Base-by-base conservation (phyloP, 35 echinoderm and acorn worm species). In the Ophioderma brevispina region DNA sequence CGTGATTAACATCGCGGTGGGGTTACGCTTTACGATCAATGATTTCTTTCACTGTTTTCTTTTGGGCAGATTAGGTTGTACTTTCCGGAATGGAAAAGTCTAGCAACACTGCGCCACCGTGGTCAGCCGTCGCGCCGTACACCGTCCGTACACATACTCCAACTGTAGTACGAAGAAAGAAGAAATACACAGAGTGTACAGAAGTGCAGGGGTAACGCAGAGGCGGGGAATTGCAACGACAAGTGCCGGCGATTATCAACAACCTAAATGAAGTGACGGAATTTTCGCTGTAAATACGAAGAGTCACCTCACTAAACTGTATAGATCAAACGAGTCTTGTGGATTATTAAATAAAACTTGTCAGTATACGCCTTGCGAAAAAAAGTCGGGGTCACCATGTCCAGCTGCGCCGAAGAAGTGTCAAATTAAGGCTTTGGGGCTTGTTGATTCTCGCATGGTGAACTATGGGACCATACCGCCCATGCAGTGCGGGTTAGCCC, bases 401-500 rank as follows among this genome's bases (percentile, higher is more conserved):
- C 4, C 41, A 46, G 17, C 41, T 4, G 17, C 17, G 41, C 41
- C 41, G 41, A 46, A 17, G 4, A 46, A 17, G 41, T 17, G 41
- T n/a, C n/a, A 46, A 46, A 17, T 46, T 46, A 46, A 4, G 41
- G 41, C 41, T 46, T 46, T 46, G 41, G 41, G 4, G 41, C 41
- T 17, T 46, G 41, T 46, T 46, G 41, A 17, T 46, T 15, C 59
- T 70, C n/a, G 59, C 59, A 70, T 70, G 15, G 59, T 30, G 1
- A 70, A 25, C 15, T 70, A 70, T 70, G 59, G 59, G 23, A 70
- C 59, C 59, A 70, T 25, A 70, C 59, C 6, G 23, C 59, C 59
- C 59, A 70, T 70, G 59, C 40, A 14, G 64, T 85, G 41, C 78
- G 63, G 23, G 36, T 90, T n/a, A 52, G 35, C 39, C 36, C 35